Base-by-base conservation (phyloP, 2,113 vertebrate genomes). In the Oryzias melastigma region DNA sequence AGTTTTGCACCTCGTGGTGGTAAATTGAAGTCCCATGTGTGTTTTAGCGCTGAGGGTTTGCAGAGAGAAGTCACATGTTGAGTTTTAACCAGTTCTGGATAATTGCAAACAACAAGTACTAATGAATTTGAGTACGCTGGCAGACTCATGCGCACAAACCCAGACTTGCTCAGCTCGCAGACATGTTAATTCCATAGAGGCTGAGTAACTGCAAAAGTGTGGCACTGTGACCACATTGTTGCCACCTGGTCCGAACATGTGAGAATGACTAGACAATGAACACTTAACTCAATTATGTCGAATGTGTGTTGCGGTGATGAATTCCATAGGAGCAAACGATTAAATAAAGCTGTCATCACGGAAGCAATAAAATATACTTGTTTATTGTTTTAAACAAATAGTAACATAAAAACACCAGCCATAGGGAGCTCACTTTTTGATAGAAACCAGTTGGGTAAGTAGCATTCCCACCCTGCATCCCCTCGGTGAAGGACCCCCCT, bases 51-150 rank as follows among this genome's bases (percentile, higher is more conserved):
- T 62, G 43, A 52, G 29, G 13, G 53, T 66, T 62, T 77, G 49
- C 42, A 48, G 67, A 64, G 65, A 60, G 67, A 49, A 68, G 47
- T 22, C 47, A 24, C 53, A 63, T 67, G 65, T 58, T 65, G 57
- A 89, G 88, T 78, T 88, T 14, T 46, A 24, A 58, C 7, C n/a
- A 45, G 75, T 89, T 91, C 85, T 7, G 76, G 85, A 88, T 88
- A 81, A 80, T 91, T 88, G 92, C 91, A 92, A 93, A 92, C 91
- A 81, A 74, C 49, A 63, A 50, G n/a, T 18, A 52, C 35, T 61
- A 71, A 35, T 66, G 59, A 58, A 62, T 8, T 60, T 44, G 44
- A 35, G 8, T 20, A 40, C 24, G 35, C 45, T 54, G 43, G 15
- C 59, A 69, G 62, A 45, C 44, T 61, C 43, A 63, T 45, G 56